Evolutionary conservation across 2,797 vertebrate species (phyloP).

Genomic region (Pogoniulus pusillus): DNA sequence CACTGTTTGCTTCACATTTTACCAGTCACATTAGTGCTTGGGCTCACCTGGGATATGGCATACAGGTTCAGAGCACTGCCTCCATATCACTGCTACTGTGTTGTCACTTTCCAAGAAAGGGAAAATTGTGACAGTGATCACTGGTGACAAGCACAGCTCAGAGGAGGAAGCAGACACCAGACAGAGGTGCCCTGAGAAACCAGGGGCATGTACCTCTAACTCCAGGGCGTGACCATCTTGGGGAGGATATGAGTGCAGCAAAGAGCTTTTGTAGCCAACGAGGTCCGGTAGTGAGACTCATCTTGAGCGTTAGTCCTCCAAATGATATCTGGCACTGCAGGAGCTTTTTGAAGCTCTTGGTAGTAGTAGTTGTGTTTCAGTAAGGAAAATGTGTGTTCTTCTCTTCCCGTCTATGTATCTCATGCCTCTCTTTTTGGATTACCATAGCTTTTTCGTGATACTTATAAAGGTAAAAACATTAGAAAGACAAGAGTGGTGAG

Average conservation of each 20-base stretch:
- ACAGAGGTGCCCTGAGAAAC: background rate
- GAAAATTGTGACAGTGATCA: background rate
- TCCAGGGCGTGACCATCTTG: fast-evolving
- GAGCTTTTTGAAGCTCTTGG: background rate
- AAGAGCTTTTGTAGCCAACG: fast-evolving
- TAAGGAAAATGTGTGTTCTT: background rate
- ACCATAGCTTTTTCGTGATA: background rate
- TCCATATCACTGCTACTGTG: background rate
- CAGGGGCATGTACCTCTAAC: background rate
- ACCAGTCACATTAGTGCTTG: too few relatives aligned
- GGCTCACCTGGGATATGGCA: background rate
- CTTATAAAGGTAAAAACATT: background rate
- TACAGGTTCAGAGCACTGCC: background rate
- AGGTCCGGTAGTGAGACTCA: background rate
- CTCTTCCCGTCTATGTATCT: background rate
- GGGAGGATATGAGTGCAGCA: background rate
- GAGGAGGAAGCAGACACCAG: background rate
- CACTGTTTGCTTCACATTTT: background rate
- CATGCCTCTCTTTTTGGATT: background rate
- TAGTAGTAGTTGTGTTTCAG: background rate
- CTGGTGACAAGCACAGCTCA: fast-evolving
- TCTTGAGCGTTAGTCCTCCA: background rate
- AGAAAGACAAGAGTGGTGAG: background rate
- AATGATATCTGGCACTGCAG: fast-evolving
- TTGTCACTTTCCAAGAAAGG: background rate